Conservation (phyloP, 2,888 invertebrate genomes). For the Embidobia sp. region DNA sequence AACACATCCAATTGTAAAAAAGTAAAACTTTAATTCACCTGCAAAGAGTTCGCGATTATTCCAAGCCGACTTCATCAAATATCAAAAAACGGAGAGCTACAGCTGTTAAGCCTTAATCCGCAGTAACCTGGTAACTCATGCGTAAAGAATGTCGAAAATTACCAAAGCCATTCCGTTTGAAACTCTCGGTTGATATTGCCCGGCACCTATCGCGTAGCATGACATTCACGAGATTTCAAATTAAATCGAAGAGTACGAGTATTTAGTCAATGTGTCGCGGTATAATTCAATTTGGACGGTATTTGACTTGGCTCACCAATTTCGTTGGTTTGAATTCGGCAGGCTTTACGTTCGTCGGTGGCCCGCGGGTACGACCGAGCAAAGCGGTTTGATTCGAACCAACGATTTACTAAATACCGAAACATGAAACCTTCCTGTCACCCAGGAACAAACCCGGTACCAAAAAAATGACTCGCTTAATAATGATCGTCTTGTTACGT, state of each 20-base stretch:
- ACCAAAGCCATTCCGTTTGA: constrained; percentile 17
- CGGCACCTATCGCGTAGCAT: constrained; percentile 35
- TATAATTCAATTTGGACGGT: constrained; percentile 63
- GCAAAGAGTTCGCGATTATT: too few relatives aligned
- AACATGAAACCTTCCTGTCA: constrained; percentile 28
- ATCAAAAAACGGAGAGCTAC: constrained; percentile 5
- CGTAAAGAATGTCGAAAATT: constrained; percentile 40
- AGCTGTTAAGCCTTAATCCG: constrained; percentile 28
- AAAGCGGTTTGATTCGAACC: constrained; percentile 34
- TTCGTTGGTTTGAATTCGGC: constrained; percentile 53
- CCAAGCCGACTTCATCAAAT: constrained; percentile 30
- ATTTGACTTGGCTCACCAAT: constrained; percentile 63
- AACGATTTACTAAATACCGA: constrained; percentile 43
- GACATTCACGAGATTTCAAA: constrained; percentile 51
- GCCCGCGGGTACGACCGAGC: constrained; percentile 44
- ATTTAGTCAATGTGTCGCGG: constrained; percentile 58
- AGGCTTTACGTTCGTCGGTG: constrained; percentile 60
- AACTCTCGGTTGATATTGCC: constrained; percentile 31
- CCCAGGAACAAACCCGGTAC: constrained; percentile 15
- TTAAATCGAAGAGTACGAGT: constrained; percentile 57
- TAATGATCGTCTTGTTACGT: too few relatives aligned
- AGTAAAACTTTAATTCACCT: neutral
- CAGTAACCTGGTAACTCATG: constrained; percentile 20
- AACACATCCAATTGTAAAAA: neutral
- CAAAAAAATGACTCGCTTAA: constrained; percentile 37